Evolutionary conservation across 2,113 vertebrate species (phyloP).

Genomic region (Neotoma lepida): DNA sequence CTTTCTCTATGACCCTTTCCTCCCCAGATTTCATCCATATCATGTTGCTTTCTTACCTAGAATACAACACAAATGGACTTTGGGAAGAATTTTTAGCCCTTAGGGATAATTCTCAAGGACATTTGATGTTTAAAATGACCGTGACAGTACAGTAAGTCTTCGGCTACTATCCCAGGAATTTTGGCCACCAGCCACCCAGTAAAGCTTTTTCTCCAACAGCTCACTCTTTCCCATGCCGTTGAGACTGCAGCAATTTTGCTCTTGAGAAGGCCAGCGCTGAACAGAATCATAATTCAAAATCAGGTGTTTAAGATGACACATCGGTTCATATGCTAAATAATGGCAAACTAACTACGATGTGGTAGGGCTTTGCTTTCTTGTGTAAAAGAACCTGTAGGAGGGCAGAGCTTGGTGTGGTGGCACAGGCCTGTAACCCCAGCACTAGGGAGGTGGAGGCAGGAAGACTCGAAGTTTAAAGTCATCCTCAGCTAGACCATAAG

Average conservation of each 20-base stretch:
- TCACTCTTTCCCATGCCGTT: slow-evolving; percentile 1
- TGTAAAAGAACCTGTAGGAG: neutral
- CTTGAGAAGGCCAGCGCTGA: slow-evolving; percentile 5
- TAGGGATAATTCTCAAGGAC: neutral
- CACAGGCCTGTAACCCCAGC: neutral
- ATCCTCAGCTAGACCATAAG: neutral
- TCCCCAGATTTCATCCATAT: neutral
- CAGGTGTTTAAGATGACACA: neutral
- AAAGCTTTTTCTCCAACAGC: neutral
- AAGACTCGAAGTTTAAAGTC: neutral
- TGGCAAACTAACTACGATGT: neutral
- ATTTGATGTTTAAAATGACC: neutral
- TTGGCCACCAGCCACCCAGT: neutral
- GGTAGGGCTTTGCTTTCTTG: neutral
- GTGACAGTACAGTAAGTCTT: neutral
- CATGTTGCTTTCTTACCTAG: neutral
- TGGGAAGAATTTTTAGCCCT: neutral
- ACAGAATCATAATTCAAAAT: slow-evolving; percentile 21
- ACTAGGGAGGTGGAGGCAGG: neutral
- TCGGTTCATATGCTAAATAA: neutral
- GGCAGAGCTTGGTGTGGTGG: neutral
- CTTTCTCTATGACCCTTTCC: neutral
- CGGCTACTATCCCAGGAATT: neutral
- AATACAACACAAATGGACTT: slow-evolving; percentile 10
- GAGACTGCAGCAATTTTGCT: neutral